Evolutionary conservation across 2,797 vertebrate species (phyloP), one percentile per base, ranked within the genome.

Genomic region (Alca torda): DNA sequence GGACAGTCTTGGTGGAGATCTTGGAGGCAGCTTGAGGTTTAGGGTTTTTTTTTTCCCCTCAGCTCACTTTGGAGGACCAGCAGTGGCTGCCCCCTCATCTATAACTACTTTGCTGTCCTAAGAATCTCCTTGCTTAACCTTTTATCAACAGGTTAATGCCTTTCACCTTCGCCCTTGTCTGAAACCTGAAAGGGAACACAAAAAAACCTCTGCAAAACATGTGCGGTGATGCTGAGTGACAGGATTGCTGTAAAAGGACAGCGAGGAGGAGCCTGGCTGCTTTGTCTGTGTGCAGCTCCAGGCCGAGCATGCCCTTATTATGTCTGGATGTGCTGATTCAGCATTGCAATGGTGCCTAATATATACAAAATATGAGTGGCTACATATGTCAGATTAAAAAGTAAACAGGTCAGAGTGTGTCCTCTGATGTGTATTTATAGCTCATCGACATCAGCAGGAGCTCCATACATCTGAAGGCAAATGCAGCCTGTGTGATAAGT

Each of bases 291-390:
- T 30, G 21, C 79, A 76, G 35, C 79, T 91, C 11, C 7, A 28
- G 76, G 84, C 70, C 88, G 53, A 90, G 60, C 60, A 1, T n/a
- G 54, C 70, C 64, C 33, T 73, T 48, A 72, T 17, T 92, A 75
- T 73, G 90, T 68, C 89, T 95, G 79, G 23, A 8, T 26, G 33
- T 76, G 84, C 86, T 91, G 81, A 84, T 91, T 95, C 95, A 91
- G 84, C 50, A 9, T 26, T 28, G 59, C 82, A 51, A 16, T 4
- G 2, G 54, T 75, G 57, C 0, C 0, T 91, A 80, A 63, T 23
- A 46, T 85, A 94, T 46, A 93, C 94, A 92, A 69, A 94, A 73
- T 76, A 81, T 18, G 59, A 96, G 94, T 61, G 68, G 33, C 82
- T 85, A 19, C 57, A 39, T 50, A 41, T 50, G 79, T 76, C 69